Percentiles rank a stretch among this genome's conserved stretches.
Conservation (phyloP, 2,888 invertebrate genomes). For the Phoronis australis region DNA sequence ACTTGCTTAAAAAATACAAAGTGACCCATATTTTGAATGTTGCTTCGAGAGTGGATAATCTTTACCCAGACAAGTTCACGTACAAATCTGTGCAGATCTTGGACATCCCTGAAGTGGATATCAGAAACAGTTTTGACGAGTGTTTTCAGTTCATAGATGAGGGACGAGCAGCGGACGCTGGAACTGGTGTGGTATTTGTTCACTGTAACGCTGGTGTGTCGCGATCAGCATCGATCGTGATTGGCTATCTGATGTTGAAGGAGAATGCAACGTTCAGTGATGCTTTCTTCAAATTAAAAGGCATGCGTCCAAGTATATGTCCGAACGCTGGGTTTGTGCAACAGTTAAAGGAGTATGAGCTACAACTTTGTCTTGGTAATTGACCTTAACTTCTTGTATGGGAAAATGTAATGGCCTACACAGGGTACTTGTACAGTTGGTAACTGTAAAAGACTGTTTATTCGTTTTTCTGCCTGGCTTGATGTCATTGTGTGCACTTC, state of each 20-base stretch:
- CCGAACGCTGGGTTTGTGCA: conserved; percentile 77
- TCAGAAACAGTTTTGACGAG: conserved; percentile 34
- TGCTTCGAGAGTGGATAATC: conserved; percentile 53
- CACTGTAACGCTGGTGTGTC: conserved; percentile 94
- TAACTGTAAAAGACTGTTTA: too few species aligned
- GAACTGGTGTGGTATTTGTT: conserved; percentile 65
- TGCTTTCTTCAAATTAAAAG: conserved; percentile 67
- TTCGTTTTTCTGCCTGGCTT: too few species aligned
- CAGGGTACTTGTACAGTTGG: too few species aligned
- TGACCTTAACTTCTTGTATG: too few species aligned
- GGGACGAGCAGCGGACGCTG: conserved; percentile 52
- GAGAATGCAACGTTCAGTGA: conserved; percentile 59
- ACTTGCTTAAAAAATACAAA: conserved; percentile 59
- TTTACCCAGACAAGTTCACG: conserved; percentile 48
- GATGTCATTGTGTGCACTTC: too few species aligned
- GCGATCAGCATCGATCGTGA: conserved; percentile 71
- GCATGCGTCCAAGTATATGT: conserved; percentile 64
- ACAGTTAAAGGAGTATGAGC: conserved; percentile 59
- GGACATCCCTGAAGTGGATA: conserved; percentile 45
- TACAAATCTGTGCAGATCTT: conserved; percentile 64
- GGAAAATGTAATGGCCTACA: too few species aligned
- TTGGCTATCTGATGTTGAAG: conserved; percentile 70
- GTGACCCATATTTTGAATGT: conserved; percentile 73
- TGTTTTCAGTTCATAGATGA: conserved; percentile 65
- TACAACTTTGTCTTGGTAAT: too few species aligned